A percentile compares a stretch with the other conserved stretches of the same genome.
These are phyloP conservation scores for Siniperca undulata DNA, from an alignment of 2,797 vertebrate species.

Conservation along the genomic window DNA sequence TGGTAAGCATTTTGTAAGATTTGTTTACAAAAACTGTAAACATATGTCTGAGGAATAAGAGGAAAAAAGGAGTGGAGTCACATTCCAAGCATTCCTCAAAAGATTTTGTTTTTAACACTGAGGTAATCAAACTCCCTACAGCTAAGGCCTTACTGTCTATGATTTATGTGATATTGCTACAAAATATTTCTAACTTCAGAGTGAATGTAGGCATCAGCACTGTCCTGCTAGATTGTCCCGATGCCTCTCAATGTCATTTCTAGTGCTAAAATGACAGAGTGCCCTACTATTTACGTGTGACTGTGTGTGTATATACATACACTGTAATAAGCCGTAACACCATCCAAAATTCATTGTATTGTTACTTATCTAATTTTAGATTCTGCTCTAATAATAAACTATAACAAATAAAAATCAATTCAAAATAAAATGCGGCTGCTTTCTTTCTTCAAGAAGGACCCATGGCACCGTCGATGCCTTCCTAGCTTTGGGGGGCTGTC, in stretches of 20 bases:
- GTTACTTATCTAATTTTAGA: slow-evolving; percentile 1
- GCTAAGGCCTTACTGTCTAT: neutral
- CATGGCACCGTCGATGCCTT: slow-evolving; percentile 51
- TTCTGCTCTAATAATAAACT: neutral
- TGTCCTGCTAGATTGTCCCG: neutral
- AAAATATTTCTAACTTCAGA: slow-evolving; percentile 10
- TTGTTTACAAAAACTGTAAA: neutral
- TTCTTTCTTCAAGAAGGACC: slow-evolving; percentile 21
- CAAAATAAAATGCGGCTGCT: slow-evolving; percentile 27
- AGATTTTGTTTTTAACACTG: neutral
- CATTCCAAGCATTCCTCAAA: slow-evolving; percentile 38
- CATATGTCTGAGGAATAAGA: neutral
- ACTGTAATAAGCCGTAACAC: neutral
- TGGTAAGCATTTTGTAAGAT: neutral
- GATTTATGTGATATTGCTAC: slow-evolving; percentile 3
- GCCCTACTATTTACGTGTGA: neutral
- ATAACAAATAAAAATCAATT: neutral
- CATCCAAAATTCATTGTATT: neutral
- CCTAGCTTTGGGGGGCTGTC: slow-evolving; percentile 59
- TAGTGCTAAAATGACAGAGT: neutral
- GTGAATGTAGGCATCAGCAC: neutral
- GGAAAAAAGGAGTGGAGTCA: neutral
- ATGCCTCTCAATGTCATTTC: slow-evolving; percentile 7
- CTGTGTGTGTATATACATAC: neutral
- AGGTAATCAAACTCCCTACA: slow-evolving; percentile 23